Percentiles rank a stretch among this genome's conserved stretches.
These are phyloP conservation scores for Paratilapia polleni DNA, from an alignment of 2,113 vertebrate species.

Conservation along the genomic window DNA sequence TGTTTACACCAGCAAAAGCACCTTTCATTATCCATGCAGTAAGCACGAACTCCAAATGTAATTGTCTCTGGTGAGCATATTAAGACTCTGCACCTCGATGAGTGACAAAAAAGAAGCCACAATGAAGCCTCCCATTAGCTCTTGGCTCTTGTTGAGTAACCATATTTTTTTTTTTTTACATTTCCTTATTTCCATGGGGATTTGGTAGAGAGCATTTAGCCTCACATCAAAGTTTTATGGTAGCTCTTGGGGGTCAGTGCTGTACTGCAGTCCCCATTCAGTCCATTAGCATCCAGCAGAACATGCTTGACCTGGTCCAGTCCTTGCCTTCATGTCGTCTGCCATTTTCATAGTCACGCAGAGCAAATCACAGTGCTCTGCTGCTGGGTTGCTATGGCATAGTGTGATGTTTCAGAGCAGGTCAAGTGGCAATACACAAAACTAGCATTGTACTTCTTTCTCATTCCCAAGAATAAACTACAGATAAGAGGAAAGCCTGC, in stretches of 20 bases:
- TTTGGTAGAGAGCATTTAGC: conserved; percentile 13
- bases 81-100: neutral
- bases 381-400: conserved; percentile 1
- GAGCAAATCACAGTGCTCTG: neutral
- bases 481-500: neutral
- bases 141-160: conserved; percentile 4
- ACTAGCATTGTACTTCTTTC: neutral
- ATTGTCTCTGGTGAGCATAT: neutral
- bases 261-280: neutral
- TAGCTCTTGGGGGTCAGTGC: neutral
- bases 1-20: conserved; percentile 19
- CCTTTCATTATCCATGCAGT: conserved; percentile 20
- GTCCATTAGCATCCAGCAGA: conserved; percentile 44
- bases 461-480: neutral
- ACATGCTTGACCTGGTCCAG: conserved; percentile 11
- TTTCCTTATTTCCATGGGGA: neutral
- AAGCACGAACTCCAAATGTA: neutral
- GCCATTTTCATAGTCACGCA: neutral
- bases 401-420: conserved; percentile 14
- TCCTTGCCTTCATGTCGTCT: neutral
- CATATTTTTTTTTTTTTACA: neutral
- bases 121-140: conserved; percentile 21
- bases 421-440: conserved; percentile 17
- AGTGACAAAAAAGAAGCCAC: neutral
- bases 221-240: conserved; percentile 44